These are phyloP conservation scores for Idaea biselata DNA, from an alignment of 2,888 invertebrate genomes.

Conservation along the genomic window DNA sequence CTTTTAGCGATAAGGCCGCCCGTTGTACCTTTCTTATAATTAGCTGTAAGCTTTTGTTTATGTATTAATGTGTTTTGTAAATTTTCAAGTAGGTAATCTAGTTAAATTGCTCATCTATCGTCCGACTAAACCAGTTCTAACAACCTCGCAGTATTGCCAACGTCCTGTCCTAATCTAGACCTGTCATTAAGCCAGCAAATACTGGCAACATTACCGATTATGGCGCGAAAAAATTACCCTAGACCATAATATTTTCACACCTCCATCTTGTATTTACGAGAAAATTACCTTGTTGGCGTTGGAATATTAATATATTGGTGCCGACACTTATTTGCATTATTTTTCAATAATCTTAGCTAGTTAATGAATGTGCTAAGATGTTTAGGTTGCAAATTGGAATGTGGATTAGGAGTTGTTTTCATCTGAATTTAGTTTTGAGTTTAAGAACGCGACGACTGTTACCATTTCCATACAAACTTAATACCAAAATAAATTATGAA, in stretches of 20 bases:
- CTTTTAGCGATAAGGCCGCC: too few species aligned
- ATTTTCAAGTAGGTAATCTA: too few species aligned
- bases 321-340: not conserved
- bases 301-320: not conserved
- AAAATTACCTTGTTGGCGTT: not conserved
- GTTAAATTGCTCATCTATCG: too few species aligned
- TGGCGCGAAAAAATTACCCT: not conserved
- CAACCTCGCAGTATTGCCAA: not conserved
- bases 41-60: too few species aligned
- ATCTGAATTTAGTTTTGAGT: not conserved
- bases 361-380: not conserved
- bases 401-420: not conserved
- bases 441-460: too few species aligned
- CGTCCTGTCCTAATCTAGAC: not conserved
- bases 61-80: too few species aligned
- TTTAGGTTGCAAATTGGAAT: not conserved
- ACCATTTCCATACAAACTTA: too few species aligned
- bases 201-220: not conserved
- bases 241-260: not conserved
- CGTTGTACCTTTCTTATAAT: too few species aligned
- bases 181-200: not conserved
- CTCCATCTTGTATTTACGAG: slow-evolving; percentile 1
- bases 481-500: too few species aligned
- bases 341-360: not conserved
- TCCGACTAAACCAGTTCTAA: too few species aligned